A percentile compares a stretch with the other conserved stretches of the same genome.
phyloP scores from a whole-genome alignment of 2,888 invertebrate species.

The Coremacera marginata region DNA sequence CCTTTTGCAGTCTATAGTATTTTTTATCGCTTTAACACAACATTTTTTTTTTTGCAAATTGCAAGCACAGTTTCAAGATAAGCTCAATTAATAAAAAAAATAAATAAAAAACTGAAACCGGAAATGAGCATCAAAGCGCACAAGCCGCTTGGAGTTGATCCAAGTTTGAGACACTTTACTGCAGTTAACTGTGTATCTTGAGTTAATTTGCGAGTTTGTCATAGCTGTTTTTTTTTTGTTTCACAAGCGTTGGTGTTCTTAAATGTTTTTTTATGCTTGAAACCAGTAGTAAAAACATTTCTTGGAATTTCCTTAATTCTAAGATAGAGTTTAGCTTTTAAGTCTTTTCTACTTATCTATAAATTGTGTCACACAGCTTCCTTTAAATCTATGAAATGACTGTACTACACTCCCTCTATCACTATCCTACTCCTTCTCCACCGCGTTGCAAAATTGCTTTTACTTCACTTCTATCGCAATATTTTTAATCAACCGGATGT shows the following conservation, averaged over 20 bases:
- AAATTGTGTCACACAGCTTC: too few relatives aligned
- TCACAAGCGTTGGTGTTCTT: not conserved
- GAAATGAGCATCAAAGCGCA: conserved; percentile 19
- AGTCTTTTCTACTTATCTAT: too few relatives aligned
- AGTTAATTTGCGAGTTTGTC: not conserved
- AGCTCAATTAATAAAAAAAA: conserved; percentile 9
- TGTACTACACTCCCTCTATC: not conserved
- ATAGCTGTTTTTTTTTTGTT: not conserved
- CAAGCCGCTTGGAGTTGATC: conserved; percentile 12
- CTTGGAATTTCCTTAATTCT: too few relatives aligned
- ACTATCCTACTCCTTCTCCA: not conserved
- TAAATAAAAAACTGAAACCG: not conserved
- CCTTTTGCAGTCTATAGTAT: not conserved
- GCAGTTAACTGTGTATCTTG: not conserved
- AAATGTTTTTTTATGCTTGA: not conserved
- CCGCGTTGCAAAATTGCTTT: not conserved
- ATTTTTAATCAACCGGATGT: conserved; percentile 56
- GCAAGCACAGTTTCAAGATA: conserved; percentile 11
- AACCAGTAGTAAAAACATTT: not conserved
- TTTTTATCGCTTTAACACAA: not conserved
- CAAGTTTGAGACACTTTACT: conserved; percentile 23
- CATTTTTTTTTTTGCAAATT: not conserved
- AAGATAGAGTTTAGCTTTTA: too few relatives aligned
- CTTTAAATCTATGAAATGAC: not conserved
- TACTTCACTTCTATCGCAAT: conserved; percentile 34